Conservation (phyloP, 1,140 invertebrate species). For the Caenorhabditis inopinata region DNA sequence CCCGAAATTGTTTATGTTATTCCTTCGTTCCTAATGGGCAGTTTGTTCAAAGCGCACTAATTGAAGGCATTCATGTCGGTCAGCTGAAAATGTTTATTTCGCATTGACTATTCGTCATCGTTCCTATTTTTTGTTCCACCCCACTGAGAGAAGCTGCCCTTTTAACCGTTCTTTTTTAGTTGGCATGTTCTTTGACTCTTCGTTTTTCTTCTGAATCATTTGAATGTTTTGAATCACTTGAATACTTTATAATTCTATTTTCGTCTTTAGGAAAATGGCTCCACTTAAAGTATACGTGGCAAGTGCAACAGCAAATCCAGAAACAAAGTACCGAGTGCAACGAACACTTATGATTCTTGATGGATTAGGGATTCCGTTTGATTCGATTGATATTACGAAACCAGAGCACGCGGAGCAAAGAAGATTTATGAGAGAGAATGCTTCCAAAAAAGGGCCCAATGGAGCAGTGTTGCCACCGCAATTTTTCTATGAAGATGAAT, state of each 20-base stretch:
- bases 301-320: conserved; percentile 44
- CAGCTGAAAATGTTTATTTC: no score
- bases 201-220: no score
- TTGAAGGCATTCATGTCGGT: no score
- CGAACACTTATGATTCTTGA: conserved; percentile 50
- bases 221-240: no score
- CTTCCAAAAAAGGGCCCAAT: conserved; percentile 28
- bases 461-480: conserved; percentile 46
- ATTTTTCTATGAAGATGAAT: conserved; percentile 51
- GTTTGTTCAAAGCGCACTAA: no score
- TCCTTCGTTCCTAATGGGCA: no score
- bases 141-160: no score
- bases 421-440: conserved; percentile 49
- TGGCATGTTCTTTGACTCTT: no score
- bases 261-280: not conserved
- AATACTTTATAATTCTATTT: not conserved
- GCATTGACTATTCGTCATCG: no score
- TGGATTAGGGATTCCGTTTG: conserved; percentile 47
- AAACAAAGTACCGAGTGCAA: conserved; percentile 49
- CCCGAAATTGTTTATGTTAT: no score
- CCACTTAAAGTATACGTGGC: conserved; percentile 50
- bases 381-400: conserved; percentile 49
- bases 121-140: no score
- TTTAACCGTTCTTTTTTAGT: no score
- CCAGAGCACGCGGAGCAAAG: conserved; percentile 49